Evolutionary conservation across 1,140 invertebrate species (phyloP).

Genomic region (Nephila pilipes): DNA sequence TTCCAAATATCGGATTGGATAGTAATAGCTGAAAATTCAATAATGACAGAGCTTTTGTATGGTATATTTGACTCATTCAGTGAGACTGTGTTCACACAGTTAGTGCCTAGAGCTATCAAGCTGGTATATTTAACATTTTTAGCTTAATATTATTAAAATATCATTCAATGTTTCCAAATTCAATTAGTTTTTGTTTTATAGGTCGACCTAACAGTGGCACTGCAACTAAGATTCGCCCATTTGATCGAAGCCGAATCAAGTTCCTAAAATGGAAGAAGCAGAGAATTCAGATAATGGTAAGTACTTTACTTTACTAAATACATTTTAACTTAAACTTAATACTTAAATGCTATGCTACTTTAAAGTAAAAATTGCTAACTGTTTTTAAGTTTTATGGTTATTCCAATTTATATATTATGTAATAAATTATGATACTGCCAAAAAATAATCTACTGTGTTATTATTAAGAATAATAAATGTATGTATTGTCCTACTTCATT

Average conservation of each 20-base stretch:
- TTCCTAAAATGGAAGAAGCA: conserved; percentile 57
- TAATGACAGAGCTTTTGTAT: too few relatives aligned
- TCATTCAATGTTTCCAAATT: not conserved
- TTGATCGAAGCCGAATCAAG: conserved; percentile 65
- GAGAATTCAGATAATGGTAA: conserved; percentile 62
- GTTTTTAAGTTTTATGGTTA: not conserved
- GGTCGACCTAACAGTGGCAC: conserved; percentile 69
- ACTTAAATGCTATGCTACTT: not conserved
- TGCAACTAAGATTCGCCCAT: conserved; percentile 55
- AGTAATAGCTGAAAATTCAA: too few relatives aligned
- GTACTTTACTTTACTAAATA: not conserved
- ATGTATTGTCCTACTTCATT: too few relatives aligned
- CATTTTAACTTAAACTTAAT: not conserved
- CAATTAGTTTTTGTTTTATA: not conserved
- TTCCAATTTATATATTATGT: too few relatives aligned
- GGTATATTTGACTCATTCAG: too few relatives aligned
- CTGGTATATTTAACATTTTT: too few relatives aligned
- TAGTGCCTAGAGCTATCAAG: too few relatives aligned
- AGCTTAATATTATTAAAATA: not conserved
- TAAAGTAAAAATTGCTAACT: not conserved
- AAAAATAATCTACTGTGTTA: too few relatives aligned
- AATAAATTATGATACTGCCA: too few relatives aligned
- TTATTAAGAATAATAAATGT: too few relatives aligned
- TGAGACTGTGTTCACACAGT: too few relatives aligned
- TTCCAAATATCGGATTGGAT: too few relatives aligned